Percentiles rank a stretch among this genome's conserved stretches.
Evolutionary conservation across 2,888 invertebrate species (phyloP).

Genomic region (Amiota communis): DNA sequence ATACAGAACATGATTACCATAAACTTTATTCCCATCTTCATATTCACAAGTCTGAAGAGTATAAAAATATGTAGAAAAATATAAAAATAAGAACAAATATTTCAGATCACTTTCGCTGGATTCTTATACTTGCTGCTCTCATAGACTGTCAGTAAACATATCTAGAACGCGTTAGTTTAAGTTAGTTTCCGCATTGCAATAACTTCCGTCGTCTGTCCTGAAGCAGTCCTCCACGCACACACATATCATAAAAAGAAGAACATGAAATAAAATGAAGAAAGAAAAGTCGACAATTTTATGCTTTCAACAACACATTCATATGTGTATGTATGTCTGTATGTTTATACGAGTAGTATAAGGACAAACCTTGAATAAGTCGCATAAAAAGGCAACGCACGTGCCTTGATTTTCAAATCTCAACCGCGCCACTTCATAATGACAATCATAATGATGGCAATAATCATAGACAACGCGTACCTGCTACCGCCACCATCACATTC

Average conservation of each 20-base stretch:
- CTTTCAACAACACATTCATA: conserved; percentile 48
- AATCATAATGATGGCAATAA: conserved; percentile 65
- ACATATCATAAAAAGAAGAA: conserved; percentile 4
- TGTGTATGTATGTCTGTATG: conserved; percentile 31
- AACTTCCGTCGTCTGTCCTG: not conserved
- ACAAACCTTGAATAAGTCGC: conserved; percentile 49
- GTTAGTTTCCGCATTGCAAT: too few species aligned
- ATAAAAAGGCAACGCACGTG: conserved; percentile 64
- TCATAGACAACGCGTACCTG: conserved; percentile 62
- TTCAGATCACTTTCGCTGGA: too few species aligned
- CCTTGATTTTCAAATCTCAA: conserved; percentile 58
- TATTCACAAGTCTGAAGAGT: too few species aligned
- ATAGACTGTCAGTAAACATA: too few species aligned
- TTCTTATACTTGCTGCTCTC: too few species aligned
- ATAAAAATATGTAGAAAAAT: too few species aligned
- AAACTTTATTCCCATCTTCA: too few species aligned
- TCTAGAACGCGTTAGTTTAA: too few species aligned
- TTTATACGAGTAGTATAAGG: conserved; percentile 54
- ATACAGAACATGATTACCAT: too few species aligned
- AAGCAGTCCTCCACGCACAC: not conserved
- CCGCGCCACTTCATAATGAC: conserved; percentile 56
- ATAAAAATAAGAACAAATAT: too few species aligned
- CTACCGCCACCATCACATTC: conserved; percentile 37
- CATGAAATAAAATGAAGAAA: conserved; percentile 4
- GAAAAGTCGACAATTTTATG: conserved; percentile 38